Percentiles rank a stretch among this genome's conserved stretches.
Evolutionary conservation across 2,113 vertebrate genomes (phyloP).

Genomic region (Lagopus leucura): DNA sequence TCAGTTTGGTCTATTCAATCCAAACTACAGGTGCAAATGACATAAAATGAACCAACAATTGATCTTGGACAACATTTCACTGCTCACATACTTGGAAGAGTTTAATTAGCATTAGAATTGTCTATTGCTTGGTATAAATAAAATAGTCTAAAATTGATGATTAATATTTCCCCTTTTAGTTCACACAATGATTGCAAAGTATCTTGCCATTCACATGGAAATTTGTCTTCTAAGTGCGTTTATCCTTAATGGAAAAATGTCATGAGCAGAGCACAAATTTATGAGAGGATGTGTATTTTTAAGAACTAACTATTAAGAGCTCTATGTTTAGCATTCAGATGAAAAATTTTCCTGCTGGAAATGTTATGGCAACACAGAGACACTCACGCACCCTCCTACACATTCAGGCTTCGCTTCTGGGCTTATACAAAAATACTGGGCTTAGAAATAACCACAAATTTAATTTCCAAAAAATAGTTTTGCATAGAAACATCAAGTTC

Average conservation of each 20-base stretch:
- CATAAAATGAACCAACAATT: background rate
- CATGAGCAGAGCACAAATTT: background rate
- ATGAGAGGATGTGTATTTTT: background rate
- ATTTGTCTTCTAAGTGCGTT: background rate
- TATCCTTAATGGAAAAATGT: background rate
- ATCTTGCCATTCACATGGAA: conserved; percentile 12
- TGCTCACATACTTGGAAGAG: background rate
- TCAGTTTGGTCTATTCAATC: background rate
- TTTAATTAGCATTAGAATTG: conserved; percentile 13
- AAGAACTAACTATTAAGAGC: background rate
- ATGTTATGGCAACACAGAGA: background rate
- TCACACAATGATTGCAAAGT: background rate
- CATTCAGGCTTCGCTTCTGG: background rate
- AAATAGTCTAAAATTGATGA: conserved; percentile 2
- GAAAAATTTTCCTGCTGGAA: background rate
- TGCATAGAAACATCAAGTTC: background rate
- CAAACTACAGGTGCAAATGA: background rate
- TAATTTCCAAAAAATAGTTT: background rate
- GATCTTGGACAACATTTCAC: conserved; percentile 7
- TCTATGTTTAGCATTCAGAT: background rate
- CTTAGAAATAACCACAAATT: background rate
- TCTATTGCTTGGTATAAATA: conserved; percentile 13
- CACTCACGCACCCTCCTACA: background rate
- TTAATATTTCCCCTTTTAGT: background rate
- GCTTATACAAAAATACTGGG: background rate